phyloP scores from a whole-genome alignment of 2,888 invertebrate species.

The Nomada lathburiana region DNA sequence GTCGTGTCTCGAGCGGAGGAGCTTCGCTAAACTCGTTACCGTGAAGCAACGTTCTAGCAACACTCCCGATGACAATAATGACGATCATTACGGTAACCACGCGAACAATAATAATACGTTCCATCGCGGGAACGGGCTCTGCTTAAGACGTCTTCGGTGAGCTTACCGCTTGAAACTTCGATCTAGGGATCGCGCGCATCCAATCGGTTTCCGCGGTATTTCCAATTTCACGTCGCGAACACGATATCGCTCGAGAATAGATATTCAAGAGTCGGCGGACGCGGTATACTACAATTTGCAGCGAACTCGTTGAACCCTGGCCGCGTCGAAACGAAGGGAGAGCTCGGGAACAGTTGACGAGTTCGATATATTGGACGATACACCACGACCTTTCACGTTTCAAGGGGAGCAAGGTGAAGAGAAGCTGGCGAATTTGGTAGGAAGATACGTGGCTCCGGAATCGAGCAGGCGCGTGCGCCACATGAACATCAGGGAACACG shows the following conservation, averaged over 20 bases:
- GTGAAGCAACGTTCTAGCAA: conserved; percentile 51
- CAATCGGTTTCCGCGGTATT: conserved; percentile 16
- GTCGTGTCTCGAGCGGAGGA: not conserved
- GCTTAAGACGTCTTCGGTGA: conserved; percentile 37
- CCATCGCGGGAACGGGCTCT: conserved; percentile 11
- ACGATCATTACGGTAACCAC: conserved; percentile 67
- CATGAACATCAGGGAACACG: conserved; percentile 80
- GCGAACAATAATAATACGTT: conserved; percentile 63
- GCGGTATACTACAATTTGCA: conserved; percentile 18
- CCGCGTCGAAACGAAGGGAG: not conserved
- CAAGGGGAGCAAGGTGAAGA: not conserved
- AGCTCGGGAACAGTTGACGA: not conserved
- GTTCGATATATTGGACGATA: not conserved
- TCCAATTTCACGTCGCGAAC: not conserved
- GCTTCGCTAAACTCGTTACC: conserved; percentile 49
- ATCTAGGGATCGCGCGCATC: conserved; percentile 5
- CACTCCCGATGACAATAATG: conserved; percentile 66
- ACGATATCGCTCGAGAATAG: not conserved
- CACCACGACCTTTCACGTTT: too few species aligned
- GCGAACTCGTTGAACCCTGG: not conserved
- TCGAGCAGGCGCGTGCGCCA: conserved; percentile 79
- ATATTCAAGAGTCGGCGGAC: not conserved
- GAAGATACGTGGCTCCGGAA: conserved; percentile 42
- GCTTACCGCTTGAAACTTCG: not conserved
- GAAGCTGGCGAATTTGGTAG: conserved; percentile 66